Percentiles rank a stretch among this genome's conserved stretches.
phyloP scores from a whole-genome alignment of 2,797 vertebrate genomes.

The Telmatherina bonti region DNA sequence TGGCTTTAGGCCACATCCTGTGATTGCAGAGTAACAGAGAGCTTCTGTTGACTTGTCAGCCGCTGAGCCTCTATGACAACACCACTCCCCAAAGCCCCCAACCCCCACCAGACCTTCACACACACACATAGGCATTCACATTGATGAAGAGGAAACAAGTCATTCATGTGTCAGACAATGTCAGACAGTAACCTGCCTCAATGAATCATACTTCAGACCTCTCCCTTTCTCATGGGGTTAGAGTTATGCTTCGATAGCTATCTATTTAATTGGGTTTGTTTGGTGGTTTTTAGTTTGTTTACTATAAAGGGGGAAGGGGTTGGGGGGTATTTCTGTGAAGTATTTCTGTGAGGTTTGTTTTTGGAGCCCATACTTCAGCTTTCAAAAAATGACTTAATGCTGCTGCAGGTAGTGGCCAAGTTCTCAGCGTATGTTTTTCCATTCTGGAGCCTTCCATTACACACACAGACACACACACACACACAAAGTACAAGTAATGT shows the following conservation, averaged over 20 bases:
- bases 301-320: not conserved
- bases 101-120: not conserved
- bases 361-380: conserved; percentile 17
- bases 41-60: conserved; percentile 51
- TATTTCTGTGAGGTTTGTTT: conserved; percentile 17
- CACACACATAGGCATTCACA: conserved; percentile 4
- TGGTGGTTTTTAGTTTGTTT: not conserved
- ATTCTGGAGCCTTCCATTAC: not conserved
- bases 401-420: conserved; percentile 10
- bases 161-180: conserved; percentile 47
- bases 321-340: conserved; percentile 1
- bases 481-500: not conserved
- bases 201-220: conserved; percentile 27
- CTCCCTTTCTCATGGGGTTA: conserved; percentile 20
- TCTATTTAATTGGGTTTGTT: not conserved
- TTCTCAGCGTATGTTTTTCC: conserved; percentile 36
- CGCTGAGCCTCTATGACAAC: conserved; percentile 36
- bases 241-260: not conserved
- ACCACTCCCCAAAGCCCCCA: conserved; percentile 7
- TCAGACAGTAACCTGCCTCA: conserved; percentile 47
- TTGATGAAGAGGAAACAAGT: conserved; percentile 42
- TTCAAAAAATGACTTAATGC: conserved; percentile 9
- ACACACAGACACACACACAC: not conserved
- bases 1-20: conserved; percentile 17
- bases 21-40: conserved; percentile 19